Evolutionary conservation across 2,888 invertebrate genomes (phyloP).

Genomic region (Apotomis betuletana): DNA sequence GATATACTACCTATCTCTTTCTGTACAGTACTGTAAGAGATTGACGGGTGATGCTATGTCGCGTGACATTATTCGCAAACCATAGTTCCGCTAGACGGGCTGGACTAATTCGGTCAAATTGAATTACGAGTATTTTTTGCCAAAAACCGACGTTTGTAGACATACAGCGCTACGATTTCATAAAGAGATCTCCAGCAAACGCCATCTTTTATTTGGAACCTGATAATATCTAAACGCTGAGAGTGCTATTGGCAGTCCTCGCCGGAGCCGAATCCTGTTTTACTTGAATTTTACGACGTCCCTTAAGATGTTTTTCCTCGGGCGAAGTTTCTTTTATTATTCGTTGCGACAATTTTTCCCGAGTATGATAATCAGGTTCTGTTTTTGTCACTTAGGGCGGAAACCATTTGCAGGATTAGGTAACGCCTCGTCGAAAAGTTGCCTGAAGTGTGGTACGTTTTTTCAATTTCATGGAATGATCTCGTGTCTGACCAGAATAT

Average conservation of each 20-base stretch:
- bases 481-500: no score
- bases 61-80: no score
- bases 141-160: background rate
- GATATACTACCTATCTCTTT: no score
- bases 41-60: no score
- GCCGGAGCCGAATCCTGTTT: slow-evolving; percentile 6
- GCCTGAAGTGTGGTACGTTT: background rate
- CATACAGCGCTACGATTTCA: slow-evolving; percentile 6
- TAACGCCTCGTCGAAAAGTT: slow-evolving; percentile 3
- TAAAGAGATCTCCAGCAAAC: slow-evolving; percentile 11
- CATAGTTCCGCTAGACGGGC: no score
- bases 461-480: no score
- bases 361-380: slow-evolving; percentile 28
- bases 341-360: slow-evolving; percentile 23
- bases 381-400: slow-evolving; percentile 17
- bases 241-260: slow-evolving; percentile 2
- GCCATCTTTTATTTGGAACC: slow-evolving; percentile 21
- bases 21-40: no score
- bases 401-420: slow-evolving; percentile 15
- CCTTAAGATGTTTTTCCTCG: slow-evolving; percentile 31
- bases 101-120: no score
- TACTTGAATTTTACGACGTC: slow-evolving; percentile 30
- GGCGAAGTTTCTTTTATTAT: slow-evolving; percentile 31
- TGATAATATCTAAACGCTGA: slow-evolving; percentile 28
- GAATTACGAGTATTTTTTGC: no score